Evolutionary conservation across 2,113 vertebrate species (phyloP), one percentile per base, ranked within the genome.

Genomic region (Ctenomys sociabilis): DNA sequence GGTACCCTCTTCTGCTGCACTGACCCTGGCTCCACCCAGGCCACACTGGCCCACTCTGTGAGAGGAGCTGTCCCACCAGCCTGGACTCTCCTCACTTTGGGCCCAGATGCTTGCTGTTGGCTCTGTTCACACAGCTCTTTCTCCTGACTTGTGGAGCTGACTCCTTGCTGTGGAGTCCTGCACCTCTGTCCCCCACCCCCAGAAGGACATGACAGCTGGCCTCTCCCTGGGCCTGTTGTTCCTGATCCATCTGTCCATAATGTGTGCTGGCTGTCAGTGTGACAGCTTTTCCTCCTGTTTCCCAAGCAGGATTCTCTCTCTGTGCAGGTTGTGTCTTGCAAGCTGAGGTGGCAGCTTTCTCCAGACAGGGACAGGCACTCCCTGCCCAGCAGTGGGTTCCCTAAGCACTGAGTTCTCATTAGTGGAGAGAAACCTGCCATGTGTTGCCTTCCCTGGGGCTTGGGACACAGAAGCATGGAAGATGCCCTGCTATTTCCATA

Each of bases 121-220:
- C 35, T 96, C 37, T 93, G 7, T 84, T 93, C 37, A n/a, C 37
- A 68, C 37, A 59, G 28, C 22, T n/a, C 70, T 94, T 92, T 61
- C 28, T 85, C 21, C 57, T 40, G 10, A 49, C 22, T 4, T 49
- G 3, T 91, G 9, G 78, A 17, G 26, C 64, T 19, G 2, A 5
- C 0, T 88, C 45, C 66, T 82, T 1, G 7, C 3, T 45, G 22
- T 73, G 52, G 17, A 16, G 17, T 17, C 73, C 10, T 43, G 22
- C 16, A 35, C 6, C 59, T 66, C 7, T 21, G 1, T 63, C 22
- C 52, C 37, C 1, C 24, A 28, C 2, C 43, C 63, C 40, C 61
- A 3, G 43, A 80, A 73, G 78, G 17, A n/a, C 43, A 63, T 63
- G 24, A n/a, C 77, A n/a, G 17, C 52, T 24, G 32, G 54, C 24